Percentiles rank a stretch among this genome's conserved stretches.
Conservation (phyloP, 2,888 invertebrate genomes). For the Heliconius erato region DNA sequence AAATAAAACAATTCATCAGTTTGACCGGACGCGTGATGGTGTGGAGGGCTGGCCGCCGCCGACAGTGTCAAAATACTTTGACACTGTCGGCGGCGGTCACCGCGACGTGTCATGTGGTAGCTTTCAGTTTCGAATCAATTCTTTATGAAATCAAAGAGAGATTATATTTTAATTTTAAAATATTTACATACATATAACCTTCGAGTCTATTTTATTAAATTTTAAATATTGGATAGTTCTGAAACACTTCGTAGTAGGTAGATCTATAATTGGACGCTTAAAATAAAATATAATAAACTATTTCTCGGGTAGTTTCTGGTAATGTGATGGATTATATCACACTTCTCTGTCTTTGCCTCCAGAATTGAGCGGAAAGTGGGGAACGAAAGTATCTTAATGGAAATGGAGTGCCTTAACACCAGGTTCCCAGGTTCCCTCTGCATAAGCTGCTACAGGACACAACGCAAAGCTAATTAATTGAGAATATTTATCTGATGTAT, state of each 20-base stretch:
- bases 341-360: not conserved
- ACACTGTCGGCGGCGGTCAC: constrained; percentile 8
- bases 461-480: no score
- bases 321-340: not conserved
- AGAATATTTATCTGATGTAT: no score
- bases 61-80: no score
- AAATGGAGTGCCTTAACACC: no score
- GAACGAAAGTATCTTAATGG: no score
- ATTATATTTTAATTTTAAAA: not conserved
- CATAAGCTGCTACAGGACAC: no score
- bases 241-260: not conserved
- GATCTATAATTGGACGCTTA: not conserved
- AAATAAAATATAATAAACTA: not conserved
- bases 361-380: no score
- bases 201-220: not conserved
- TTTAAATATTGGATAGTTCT: not conserved
- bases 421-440: no score
- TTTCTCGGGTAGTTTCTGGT: not conserved
- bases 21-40: not conserved
- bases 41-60: not conserved
- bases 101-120: constrained; percentile 10
- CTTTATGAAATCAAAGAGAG: not conserved
- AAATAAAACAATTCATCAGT: constrained; percentile 2
- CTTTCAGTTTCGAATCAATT: not conserved
- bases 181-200: not conserved